Conservation (phyloP, 2,797 vertebrate species). For the Microcaecilia unicolor region DNA sequence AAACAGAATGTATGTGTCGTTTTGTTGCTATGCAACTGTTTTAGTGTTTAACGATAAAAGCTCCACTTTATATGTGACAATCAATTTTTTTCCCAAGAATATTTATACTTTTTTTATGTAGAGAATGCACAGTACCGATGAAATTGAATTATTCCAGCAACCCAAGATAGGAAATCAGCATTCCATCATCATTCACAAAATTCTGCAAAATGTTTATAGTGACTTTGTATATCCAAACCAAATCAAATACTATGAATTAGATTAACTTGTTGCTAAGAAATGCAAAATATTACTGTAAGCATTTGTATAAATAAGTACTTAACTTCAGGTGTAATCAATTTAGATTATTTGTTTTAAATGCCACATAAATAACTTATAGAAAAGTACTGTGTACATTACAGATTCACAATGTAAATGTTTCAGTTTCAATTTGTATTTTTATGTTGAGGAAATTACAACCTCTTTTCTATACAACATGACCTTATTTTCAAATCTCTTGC, state of each 20-base stretch:
- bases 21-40: conserved; percentile 77
- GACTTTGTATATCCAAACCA: conserved; percentile 10
- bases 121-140: conserved; percentile 33
- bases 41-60: conserved; percentile 44
- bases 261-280: conserved; percentile 41
- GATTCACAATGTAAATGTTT: conserved; percentile 31
- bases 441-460: conserved; percentile 29
- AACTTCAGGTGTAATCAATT: conserved; percentile 43
- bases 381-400: conserved; percentile 31
- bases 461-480: conserved; percentile 48
- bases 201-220: conserved; percentile 30
- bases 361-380: conserved; percentile 67
- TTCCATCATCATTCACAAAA: conserved; percentile 36
- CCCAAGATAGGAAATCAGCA: conserved; percentile 35
- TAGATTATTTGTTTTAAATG: conserved; percentile 64
- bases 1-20: conserved; percentile 51
- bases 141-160: conserved; percentile 31
- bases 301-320: conserved; percentile 31
- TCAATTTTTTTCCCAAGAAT: conserved; percentile 58
- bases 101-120: conserved; percentile 66
- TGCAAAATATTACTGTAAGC: conserved; percentile 25
- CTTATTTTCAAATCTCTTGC: conserved; percentile 56
- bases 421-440: conserved; percentile 50
- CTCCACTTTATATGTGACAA: conserved; percentile 57
- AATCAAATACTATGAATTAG: conserved; percentile 42